Conservation (phyloP, 2,888 invertebrate species). For the Caenorhabditis virilis region DNA sequence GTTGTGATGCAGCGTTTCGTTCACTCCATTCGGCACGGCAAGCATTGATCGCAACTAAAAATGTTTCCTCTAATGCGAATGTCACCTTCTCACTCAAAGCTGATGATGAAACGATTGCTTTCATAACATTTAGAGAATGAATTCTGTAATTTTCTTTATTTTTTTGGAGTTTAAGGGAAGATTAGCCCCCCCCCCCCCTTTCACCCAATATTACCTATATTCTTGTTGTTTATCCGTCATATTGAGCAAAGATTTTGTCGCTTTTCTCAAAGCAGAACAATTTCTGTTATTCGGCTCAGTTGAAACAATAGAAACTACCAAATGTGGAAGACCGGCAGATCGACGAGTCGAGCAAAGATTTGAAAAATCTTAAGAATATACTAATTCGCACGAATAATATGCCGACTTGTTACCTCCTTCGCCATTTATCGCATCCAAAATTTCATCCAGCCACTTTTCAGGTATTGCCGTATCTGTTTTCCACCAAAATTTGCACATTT, state of each 20-base stretch:
- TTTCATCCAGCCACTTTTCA: slow-evolving; percentile 68
- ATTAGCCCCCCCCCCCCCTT: too few relatives aligned
- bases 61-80: slow-evolving; percentile 40
- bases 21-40: slow-evolving; percentile 57
- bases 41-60: slow-evolving; percentile 29
- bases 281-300: slow-evolving; percentile 45
- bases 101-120: slow-evolving; percentile 81
- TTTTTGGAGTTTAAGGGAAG: too few relatives aligned
- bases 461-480: slow-evolving; percentile 64
- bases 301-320: slow-evolving; percentile 77
- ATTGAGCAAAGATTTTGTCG: slow-evolving; percentile 30
- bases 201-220: too few relatives aligned
- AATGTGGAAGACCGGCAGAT: slow-evolving; percentile 91
- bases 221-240: slow-evolving; percentile 37
- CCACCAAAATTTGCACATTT: slow-evolving; percentile 79
- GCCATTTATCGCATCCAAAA: slow-evolving; percentile 69
- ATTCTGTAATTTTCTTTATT: too few relatives aligned
- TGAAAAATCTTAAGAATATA: slow-evolving; percentile 33
- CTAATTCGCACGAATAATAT: background rate
- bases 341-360: slow-evolving; percentile 81
- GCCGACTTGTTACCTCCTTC: slow-evolving; percentile 38
- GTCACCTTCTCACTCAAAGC: slow-evolving; percentile 77
- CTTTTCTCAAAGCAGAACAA: slow-evolving; percentile 10
- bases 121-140: slow-evolving; percentile 85
- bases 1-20: slow-evolving; percentile 56